Evolutionary conservation across 2,113 vertebrate genomes (phyloP).

Genomic region (Thamnaconus septentrionalis): DNA sequence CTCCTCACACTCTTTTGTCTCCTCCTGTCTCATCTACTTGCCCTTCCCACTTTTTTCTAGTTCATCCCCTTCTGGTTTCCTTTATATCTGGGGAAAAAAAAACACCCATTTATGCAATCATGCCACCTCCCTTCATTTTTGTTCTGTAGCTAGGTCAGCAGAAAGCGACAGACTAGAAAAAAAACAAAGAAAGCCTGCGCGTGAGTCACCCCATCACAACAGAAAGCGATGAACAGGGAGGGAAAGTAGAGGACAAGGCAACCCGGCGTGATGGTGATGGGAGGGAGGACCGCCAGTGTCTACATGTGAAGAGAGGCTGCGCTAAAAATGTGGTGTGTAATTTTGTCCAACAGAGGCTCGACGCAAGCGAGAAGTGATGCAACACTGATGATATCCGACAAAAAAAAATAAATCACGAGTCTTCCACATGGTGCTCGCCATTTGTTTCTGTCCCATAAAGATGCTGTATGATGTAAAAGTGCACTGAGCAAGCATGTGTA

Average conservation of each 20-base stretch:
- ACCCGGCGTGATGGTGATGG: constrained; percentile 30
- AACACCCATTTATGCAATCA: constrained; percentile 52
- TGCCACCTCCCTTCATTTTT: constrained; percentile 32
- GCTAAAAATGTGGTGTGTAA: constrained; percentile 19
- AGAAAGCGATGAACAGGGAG: constrained; percentile 11
- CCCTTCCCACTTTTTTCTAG: constrained; percentile 25
- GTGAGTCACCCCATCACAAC: constrained; percentile 48
- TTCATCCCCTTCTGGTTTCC: constrained; percentile 27
- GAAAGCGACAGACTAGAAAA: constrained; percentile 45
- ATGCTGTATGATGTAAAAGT: constrained; percentile 3
- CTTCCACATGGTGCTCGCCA: not conserved
- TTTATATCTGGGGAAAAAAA: constrained; percentile 42
- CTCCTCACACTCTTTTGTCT: constrained; percentile 29
- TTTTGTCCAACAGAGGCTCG: constrained; percentile 26
- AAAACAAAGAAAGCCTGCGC: constrained; percentile 21
- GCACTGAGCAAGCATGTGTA: not conserved
- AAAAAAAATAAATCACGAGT: not conserved
- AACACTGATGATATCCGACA: constrained; percentile 20
- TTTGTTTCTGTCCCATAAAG: constrained; percentile 4
- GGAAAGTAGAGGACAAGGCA: constrained; percentile 9
- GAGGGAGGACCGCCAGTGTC: constrained; percentile 22
- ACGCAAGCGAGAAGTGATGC: constrained; percentile 28
- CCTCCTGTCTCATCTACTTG: constrained; percentile 44
- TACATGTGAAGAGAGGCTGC: constrained; percentile 7
- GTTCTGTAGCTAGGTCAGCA: constrained; percentile 55